A percentile compares a stretch with the other conserved stretches of the same genome.
These are phyloP conservation scores for Cnemophilus loriae DNA, from an alignment of 2,113 vertebrate species.

Conservation along the genomic window DNA sequence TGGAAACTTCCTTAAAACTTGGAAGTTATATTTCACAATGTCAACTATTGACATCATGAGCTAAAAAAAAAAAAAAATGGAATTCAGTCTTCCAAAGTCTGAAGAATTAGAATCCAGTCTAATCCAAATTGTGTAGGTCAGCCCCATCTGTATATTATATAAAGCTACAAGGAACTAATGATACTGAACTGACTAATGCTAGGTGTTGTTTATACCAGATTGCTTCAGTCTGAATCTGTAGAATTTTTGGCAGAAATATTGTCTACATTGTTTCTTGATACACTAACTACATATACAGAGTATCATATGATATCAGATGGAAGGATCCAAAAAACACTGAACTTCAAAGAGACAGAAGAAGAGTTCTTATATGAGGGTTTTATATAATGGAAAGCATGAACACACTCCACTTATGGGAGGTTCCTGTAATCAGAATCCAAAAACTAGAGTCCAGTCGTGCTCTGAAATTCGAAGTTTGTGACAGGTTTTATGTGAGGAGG, in stretches of 20 bases:
- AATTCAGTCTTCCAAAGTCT: not conserved
- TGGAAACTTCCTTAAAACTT: too few relatives aligned
- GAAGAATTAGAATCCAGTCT: not conserved
- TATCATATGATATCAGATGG: not conserved
- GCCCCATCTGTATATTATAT: not conserved
- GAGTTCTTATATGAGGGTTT: not conserved
- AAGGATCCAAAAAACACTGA: not conserved
- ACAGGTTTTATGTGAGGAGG: not conserved
- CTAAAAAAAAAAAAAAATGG: not conserved
- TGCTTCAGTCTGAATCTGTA: not conserved
- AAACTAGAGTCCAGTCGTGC: not conserved
- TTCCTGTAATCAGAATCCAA: not conserved
- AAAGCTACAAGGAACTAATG: not conserved
- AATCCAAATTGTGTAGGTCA: not conserved
- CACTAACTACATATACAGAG: not conserved
- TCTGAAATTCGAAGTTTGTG: not conserved
- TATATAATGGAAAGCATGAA: not conserved
- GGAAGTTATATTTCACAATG: not conserved
- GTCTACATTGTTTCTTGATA: not conserved
- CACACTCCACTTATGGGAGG: not conserved
- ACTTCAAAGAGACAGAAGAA: not conserved
- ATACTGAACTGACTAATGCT: not conserved
- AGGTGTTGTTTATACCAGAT: not conserved
- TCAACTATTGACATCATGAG: not conserved
- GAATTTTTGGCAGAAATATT: not conserved